phyloP scores from a whole-genome alignment of 2,797 vertebrate species.

The Ataeniobius toweri region DNA sequence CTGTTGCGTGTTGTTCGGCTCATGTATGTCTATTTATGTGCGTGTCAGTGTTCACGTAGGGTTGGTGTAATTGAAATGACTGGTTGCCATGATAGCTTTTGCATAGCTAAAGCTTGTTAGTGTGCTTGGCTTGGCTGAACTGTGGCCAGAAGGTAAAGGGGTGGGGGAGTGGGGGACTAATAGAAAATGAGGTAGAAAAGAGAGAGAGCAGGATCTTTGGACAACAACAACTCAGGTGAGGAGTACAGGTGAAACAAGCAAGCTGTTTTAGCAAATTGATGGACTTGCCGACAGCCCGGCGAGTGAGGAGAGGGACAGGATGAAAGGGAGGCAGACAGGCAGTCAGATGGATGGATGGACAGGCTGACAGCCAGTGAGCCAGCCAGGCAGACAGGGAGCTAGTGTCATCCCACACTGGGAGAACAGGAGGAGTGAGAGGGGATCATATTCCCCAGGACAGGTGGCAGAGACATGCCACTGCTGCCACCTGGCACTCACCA shows the following conservation, averaged over 20 bases:
- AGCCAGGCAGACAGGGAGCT: conserved; percentile 63
- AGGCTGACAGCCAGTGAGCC: conserved; percentile 65
- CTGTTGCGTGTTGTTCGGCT: conserved; percentile 20
- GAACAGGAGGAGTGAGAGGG: conserved; percentile 70
- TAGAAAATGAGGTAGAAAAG: conserved; percentile 8
- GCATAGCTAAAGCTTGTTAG: conserved; percentile 64
- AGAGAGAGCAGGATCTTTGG: background rate
- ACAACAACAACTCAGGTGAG: conserved; percentile 22
- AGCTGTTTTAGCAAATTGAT: conserved; percentile 47
- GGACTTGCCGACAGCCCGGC: conserved; percentile 44
- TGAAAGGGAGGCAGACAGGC: conserved; percentile 60
- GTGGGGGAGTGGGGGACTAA: conserved; percentile 25
- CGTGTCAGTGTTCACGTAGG: conserved; percentile 21
- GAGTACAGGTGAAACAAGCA: conserved; percentile 48
- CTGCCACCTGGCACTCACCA: conserved; percentile 72
- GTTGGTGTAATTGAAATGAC: conserved; percentile 63
- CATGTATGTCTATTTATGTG: conserved; percentile 18
- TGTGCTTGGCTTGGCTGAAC: conserved; percentile 55
- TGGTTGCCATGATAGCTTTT: conserved; percentile 61
- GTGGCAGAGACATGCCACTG: conserved; percentile 73
- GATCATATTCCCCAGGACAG: conserved; percentile 77
- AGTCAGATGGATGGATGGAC: conserved; percentile 67
- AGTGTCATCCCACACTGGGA: conserved; percentile 66
- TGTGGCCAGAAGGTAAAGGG: conserved; percentile 27
- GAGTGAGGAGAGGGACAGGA: conserved; percentile 48